Evolutionary conservation across 2,113 vertebrate genomes (phyloP), one percentile per base, ranked within the genome.

Genomic region (Takifugu bimaculatus): DNA sequence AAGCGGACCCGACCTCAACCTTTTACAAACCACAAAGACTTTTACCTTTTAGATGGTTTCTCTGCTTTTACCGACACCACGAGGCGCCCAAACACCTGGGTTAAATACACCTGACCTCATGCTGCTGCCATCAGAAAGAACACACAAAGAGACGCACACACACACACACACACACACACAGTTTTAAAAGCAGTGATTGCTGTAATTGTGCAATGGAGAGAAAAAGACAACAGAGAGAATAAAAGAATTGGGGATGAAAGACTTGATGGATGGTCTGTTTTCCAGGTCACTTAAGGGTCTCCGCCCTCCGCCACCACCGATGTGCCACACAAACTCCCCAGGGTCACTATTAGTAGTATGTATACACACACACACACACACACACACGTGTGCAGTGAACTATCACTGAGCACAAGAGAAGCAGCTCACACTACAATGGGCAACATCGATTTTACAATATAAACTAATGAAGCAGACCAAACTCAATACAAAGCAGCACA

Each of bases 391-490:
- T 39, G 35, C 35, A 55, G 42, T 13, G 25, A 49, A n/a, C 0
- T 26, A 64, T 47, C 15, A 10, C 3, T 0, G 13, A 60, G 57
- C 39, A 62, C 56, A 51, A 69, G 68, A 80, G 56, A 74, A 60
- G 77, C 78, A 58, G 72, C 69, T 79, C 26, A 49, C 62, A 55
- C 58, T 65, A 79, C 84, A 85, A 83, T 63, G 63, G 75, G 67
- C 59, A 47, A 63, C 82, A 87, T 86, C 55, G 84, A 88, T 88
- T 88, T 85, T 81, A 81, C 79, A 86, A 87, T 85, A 77, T 72
- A 79, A 81, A 81, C 84, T 84, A 86, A 85, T 82, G 84, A 86
- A 82, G 80, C 87, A 65, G 58, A 74, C 57, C 55, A 49, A 81
- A 73, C 69, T 81, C 77, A 61, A 77, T 74, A 79, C 67, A 63